These are phyloP conservation scores for Rhamnusium bicolor DNA, from an alignment of 2,888 invertebrate genomes.

Conservation along the genomic window DNA sequence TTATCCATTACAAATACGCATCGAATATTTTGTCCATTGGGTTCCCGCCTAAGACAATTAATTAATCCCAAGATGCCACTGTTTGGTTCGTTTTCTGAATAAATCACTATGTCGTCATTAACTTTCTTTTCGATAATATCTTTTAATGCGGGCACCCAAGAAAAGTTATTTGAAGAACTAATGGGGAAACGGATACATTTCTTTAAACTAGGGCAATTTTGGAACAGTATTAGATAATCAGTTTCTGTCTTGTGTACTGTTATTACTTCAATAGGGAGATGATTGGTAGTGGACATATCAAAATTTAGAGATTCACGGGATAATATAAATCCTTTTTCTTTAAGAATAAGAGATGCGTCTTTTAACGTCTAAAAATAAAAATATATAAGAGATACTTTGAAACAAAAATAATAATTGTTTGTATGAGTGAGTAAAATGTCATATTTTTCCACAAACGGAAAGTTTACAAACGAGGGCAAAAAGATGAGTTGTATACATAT, in stretches of 20 bases:
- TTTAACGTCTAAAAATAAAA: slow-evolving; percentile 46
- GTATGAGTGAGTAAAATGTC: too few species aligned
- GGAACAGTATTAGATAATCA: slow-evolving; percentile 74
- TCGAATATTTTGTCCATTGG: slow-evolving; percentile 69
- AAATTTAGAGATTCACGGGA: slow-evolving; percentile 75
- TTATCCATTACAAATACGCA: slow-evolving; percentile 74
- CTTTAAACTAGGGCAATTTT: slow-evolving; percentile 34
- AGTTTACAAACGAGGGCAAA: too few species aligned
- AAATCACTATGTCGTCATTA: slow-evolving; percentile 75
- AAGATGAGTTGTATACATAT: too few species aligned
- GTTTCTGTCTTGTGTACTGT: slow-evolving; percentile 71
- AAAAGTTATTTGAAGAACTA: background rate
- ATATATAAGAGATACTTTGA: too few species aligned
- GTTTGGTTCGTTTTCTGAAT: slow-evolving; percentile 77
- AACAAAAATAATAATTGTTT: too few species aligned
- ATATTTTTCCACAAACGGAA: too few species aligned
- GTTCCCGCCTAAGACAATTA: slow-evolving; percentile 80
- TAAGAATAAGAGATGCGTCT: slow-evolving; percentile 48
- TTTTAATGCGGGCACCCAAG: slow-evolving; percentile 73
- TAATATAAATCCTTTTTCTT: slow-evolving; percentile 77
- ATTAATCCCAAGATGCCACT: slow-evolving; percentile 89
- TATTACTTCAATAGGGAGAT: slow-evolving; percentile 62
- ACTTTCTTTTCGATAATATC: slow-evolving; percentile 66
- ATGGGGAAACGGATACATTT: slow-evolving; percentile 11
- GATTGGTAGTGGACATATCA: slow-evolving; percentile 56